Evolutionary conservation across 2,888 invertebrate genomes (phyloP).

Genomic region (Heliconius sara): DNA sequence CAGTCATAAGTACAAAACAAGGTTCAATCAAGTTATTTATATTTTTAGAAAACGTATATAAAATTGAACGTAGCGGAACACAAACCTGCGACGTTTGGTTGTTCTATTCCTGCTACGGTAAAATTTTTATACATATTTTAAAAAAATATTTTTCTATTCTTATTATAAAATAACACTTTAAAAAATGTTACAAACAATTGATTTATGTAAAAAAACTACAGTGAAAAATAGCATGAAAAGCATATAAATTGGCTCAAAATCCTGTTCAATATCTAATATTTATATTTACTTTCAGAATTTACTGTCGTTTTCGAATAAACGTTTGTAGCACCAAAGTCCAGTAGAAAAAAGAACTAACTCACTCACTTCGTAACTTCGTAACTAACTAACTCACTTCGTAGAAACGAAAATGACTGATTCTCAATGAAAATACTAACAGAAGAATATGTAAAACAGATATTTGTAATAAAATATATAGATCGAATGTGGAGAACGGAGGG

Average conservation of each 20-base stretch:
- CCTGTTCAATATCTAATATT: neutral
- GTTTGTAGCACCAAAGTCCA: slow-evolving; percentile 33
- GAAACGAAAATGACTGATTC: neutral
- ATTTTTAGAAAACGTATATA: neutral
- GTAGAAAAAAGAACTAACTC: slow-evolving; percentile 26
- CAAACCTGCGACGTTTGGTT: neutral
- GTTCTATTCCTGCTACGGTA: neutral
- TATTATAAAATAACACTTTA: neutral
- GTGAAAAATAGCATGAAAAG: neutral
- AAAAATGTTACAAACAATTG: neutral
- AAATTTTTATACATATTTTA: neutral
- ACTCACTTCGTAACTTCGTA: slow-evolving; percentile 10
- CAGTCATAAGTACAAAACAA: slow-evolving; percentile 10
- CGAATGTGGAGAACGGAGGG: neutral
- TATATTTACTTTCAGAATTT: neutral
- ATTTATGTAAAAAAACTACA: neutral
- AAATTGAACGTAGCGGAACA: neutral
- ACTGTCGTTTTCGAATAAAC: neutral
- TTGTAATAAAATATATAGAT: too few species aligned
- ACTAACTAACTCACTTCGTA: slow-evolving; percentile 23
- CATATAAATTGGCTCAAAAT: slow-evolving; percentile 8
- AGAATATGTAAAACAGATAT: neutral
- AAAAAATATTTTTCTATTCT: neutral
- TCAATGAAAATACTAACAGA: neutral
- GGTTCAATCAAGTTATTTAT: neutral